A percentile compares a stretch with the other conserved stretches of the same genome.
These are phyloP conservation scores for Helogale parvula DNA, from an alignment of 2,113 vertebrate genomes.

Conservation along the genomic window DNA sequence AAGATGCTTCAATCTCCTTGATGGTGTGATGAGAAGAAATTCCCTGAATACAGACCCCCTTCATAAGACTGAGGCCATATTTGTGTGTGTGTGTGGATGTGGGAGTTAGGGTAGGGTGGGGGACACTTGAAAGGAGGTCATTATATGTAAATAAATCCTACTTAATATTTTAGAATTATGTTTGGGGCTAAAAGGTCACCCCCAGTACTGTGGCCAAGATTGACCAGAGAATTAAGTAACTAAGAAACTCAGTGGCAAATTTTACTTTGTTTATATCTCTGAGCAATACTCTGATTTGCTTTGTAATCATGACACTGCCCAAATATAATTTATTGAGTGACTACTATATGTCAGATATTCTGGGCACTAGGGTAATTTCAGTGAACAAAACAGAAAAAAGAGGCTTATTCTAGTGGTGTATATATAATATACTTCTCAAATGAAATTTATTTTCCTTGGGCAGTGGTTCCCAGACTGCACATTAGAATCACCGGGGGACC, in stretches of 20 bases:
- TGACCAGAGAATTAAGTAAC: neutral
- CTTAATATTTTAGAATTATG: constrained; percentile 35
- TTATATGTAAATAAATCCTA: neutral
- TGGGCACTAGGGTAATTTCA: neutral
- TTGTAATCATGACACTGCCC: neutral
- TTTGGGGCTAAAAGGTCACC: neutral
- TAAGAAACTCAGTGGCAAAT: neutral
- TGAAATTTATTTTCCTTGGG: neutral
- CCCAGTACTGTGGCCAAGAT: neutral
- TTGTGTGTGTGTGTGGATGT: neutral
- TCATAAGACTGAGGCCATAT: neutral
- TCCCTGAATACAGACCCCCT: neutral
- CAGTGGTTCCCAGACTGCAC: constrained; percentile 7
- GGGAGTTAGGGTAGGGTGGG: neutral
- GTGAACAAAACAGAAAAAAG: constrained; percentile 18
- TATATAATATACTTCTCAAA: constrained; percentile 23
- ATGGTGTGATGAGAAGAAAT: neutral
- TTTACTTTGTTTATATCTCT: neutral
- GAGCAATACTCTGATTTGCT: neutral
- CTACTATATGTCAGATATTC: neutral
- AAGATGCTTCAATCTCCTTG: neutral
- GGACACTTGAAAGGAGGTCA: neutral
- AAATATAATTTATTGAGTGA: neutral
- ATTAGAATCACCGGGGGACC: constrained; percentile 14
- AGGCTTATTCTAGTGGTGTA: neutral